Percentiles rank a stretch among this genome's conserved stretches.
Conservation (phyloP, 1,140 invertebrate genomes). For the Sinonovacula constricta region DNA sequence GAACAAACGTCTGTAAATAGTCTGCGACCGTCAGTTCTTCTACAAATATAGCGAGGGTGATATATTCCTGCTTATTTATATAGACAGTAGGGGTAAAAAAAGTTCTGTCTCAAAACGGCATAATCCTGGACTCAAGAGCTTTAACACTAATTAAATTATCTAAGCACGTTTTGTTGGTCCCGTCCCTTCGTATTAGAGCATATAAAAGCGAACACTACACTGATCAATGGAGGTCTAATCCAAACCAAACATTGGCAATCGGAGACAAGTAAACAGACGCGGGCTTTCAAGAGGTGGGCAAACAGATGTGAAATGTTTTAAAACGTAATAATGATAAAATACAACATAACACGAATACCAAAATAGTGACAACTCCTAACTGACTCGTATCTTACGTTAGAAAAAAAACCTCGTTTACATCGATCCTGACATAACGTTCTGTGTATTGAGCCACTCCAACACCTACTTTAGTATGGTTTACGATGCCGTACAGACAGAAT, state of each 20-base stretch:
- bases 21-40: background rate
- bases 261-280: constrained; percentile 33
- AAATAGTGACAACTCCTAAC: constrained; percentile 44
- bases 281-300: constrained; percentile 22
- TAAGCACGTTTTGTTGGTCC: constrained; percentile 25
- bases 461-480: too few species aligned
- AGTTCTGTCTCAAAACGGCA: background rate
- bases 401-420: too few species aligned
- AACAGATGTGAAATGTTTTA: constrained; percentile 30
- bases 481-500: too few species aligned
- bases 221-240: constrained; percentile 12
- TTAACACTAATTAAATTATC: constrained; percentile 51
- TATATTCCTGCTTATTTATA: background rate
- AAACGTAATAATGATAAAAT: constrained; percentile 48
- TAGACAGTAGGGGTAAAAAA: background rate
- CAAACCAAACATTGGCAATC: constrained; percentile 37
- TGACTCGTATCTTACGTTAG: too few species aligned
- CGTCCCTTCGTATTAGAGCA: constrained; percentile 31
- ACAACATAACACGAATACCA: constrained; percentile 39
- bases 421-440: too few species aligned
- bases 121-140: constrained; percentile 16
- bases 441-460: too few species aligned
- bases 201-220: constrained; percentile 41
- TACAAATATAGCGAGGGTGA: background rate
- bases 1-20: background rate